Percentiles rank a stretch among this genome's conserved stretches.
Conservation (phyloP, 2,797 vertebrate species). For the Phrynocephalus forsythii region DNA sequence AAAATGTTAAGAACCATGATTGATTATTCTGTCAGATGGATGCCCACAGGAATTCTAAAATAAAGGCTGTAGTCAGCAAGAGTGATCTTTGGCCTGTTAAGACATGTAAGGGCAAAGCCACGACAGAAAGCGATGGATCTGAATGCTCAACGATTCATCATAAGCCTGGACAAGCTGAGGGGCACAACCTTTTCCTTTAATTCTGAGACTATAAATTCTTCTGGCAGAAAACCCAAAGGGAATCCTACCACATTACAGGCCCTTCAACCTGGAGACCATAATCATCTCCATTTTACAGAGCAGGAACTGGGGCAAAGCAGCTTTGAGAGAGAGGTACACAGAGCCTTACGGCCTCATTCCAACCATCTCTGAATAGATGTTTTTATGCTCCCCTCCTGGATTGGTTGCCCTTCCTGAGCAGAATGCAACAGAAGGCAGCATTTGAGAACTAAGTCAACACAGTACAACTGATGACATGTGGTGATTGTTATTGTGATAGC, state of each 20-base stretch:
- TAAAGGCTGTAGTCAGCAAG: slow-evolving; percentile 33
- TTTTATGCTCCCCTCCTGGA: neutral
- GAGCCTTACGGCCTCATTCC: neutral
- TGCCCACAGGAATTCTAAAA: slow-evolving; percentile 30
- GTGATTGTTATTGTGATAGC: neutral
- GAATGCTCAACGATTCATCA: slow-evolving; percentile 39
- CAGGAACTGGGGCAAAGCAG: slow-evolving; percentile 1
- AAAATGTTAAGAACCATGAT: slow-evolving; percentile 26
- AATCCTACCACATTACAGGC: slow-evolving; percentile 11
- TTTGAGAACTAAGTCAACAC: neutral
- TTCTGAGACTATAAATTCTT: slow-evolving; percentile 32
- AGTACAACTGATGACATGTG: neutral
- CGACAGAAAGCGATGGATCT: slow-evolving; percentile 34
- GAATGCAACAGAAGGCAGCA: neutral
- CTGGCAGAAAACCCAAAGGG: slow-evolving; percentile 26
- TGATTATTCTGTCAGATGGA: slow-evolving; percentile 36
- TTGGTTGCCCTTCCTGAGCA: neutral
- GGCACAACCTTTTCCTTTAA: slow-evolving; percentile 40
- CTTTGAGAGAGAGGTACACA: slow-evolving; percentile 1
- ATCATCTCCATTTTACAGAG: slow-evolving; percentile 31
- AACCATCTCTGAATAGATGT: neutral
- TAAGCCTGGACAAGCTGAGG: slow-evolving; percentile 36
- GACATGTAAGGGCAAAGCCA: slow-evolving; percentile 26
- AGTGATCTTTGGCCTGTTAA: slow-evolving; percentile 38
- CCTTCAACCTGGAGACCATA: slow-evolving; percentile 25